Percentiles rank a stretch among this genome's conserved stretches.
phyloP scores from a whole-genome alignment of 2,113 vertebrate species.

The Xiphophorus maculatus region DNA sequence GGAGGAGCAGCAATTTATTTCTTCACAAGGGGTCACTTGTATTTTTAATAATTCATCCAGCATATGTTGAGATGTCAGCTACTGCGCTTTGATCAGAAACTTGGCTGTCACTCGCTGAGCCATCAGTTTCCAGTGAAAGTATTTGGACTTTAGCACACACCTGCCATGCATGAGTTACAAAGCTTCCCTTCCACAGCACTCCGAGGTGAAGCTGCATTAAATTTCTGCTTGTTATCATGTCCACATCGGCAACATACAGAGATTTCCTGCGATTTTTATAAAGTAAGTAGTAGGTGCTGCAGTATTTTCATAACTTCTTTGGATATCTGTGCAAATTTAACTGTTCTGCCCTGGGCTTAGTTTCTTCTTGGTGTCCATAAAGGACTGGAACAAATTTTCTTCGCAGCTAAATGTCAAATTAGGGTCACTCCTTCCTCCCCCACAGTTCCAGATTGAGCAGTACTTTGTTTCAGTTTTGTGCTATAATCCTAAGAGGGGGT shows the following conservation, averaged over 20 bases:
- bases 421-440: conserved; percentile 28
- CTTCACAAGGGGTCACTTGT: conserved; percentile 81
- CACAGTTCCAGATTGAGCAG: conserved; percentile 30
- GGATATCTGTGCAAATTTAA: conserved; percentile 45
- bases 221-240: conserved; percentile 18
- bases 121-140: conserved; percentile 69
- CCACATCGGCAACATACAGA: conserved; percentile 9
- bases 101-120: conserved; percentile 71
- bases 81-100: conserved; percentile 76
- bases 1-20: conserved; percentile 78
- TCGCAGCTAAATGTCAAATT: conserved; percentile 39
- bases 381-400: conserved; percentile 40
- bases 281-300: conserved; percentile 30
- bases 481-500: conserved; percentile 1
- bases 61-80: conserved; percentile 81
- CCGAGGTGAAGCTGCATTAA: not conserved
- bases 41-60: conserved; percentile 82
- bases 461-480: conserved; percentile 36
- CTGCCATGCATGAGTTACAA: conserved; percentile 41
- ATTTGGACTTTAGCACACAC: conserved; percentile 53
- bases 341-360: conserved; percentile 38
- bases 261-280: conserved; percentile 2
- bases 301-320: conserved; percentile 48
- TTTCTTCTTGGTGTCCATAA: conserved; percentile 47
- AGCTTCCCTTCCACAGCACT: conserved; percentile 9